These are phyloP conservation scores for Isoperla grammatica DNA, from an alignment of 2,888 invertebrate species.

Conservation along the genomic window DNA sequence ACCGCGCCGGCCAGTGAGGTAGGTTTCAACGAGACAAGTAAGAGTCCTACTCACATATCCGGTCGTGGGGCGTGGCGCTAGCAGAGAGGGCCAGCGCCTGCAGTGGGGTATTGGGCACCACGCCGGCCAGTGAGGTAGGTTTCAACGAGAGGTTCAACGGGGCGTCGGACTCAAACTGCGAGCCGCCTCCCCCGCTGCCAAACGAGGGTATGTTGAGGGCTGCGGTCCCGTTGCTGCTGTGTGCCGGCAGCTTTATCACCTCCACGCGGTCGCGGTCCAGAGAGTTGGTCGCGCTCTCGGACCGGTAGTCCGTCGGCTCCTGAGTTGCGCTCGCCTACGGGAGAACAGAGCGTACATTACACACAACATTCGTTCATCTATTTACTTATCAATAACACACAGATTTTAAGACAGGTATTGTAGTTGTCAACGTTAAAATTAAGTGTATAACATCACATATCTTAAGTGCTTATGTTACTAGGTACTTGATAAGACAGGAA, in stretches of 20 bases:
- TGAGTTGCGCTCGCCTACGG: neutral
- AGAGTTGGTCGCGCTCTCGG: neutral
- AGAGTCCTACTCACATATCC: constrained; percentile 14
- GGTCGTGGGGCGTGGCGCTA: neutral
- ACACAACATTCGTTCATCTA: no score
- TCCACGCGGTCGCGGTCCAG: constrained; percentile 61
- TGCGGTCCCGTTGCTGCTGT: constrained; percentile 42
- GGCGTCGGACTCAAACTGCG: constrained; percentile 56
- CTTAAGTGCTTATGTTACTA: no score
- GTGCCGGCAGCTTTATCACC: constrained; percentile 73
- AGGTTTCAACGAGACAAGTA: constrained; percentile 73
- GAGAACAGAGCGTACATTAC: no score
- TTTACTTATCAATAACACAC: no score
- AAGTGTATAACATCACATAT: no score
- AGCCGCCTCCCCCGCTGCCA: constrained; percentile 37
- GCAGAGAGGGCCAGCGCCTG: constrained; percentile 10
- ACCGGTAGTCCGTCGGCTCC: constrained; percentile 2
- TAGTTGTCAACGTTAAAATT: no score
- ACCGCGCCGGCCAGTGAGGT: neutral
- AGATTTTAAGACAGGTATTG: no score
- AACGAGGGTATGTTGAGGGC: constrained; percentile 29
- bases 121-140: constrained; percentile 37
- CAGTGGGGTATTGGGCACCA: neutral
- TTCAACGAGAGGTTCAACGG: constrained; percentile 81
- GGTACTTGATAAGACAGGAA: no score